These are phyloP conservation scores for Dryadula phaetusa DNA, from an alignment of 2,888 invertebrate species.

Conservation along the genomic window DNA sequence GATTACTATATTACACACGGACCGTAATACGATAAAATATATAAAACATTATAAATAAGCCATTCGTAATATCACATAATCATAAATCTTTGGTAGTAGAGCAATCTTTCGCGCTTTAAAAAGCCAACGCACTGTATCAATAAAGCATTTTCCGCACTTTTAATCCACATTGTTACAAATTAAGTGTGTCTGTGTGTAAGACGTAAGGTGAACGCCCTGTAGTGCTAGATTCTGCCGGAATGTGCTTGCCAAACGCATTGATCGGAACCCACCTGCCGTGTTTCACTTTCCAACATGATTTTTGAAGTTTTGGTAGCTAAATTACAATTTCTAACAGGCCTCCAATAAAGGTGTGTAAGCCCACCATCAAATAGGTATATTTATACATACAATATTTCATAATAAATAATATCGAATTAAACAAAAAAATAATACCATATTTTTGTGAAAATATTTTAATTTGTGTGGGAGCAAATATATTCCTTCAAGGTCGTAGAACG, in stretches of 20 bases:
- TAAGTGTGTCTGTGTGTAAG: conserved; percentile 37
- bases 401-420: not conserved
- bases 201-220: conserved; percentile 67
- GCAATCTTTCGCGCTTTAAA: conserved; percentile 13
- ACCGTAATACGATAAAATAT: not conserved
- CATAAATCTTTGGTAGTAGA: conserved; percentile 15
- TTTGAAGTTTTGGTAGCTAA: conserved; percentile 31
- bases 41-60: conserved; percentile 4
- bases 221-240: conserved; percentile 73
- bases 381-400: not conserved
- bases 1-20: conserved; percentile 1
- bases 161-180: conserved; percentile 27
- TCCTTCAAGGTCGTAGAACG: not conserved
- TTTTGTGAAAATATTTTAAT: not conserved
- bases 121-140: conserved; percentile 6
- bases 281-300: conserved; percentile 41
- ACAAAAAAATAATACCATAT: not conserved
- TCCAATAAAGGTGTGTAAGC: not conserved
- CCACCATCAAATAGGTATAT: not conserved
- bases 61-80: conserved; percentile 1
- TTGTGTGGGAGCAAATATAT: not conserved
- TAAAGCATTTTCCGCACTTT: conserved; percentile 35
- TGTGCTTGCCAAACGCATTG: conserved; percentile 79
- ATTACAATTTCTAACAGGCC: conserved; percentile 7
- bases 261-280: conserved; percentile 66